These are phyloP conservation scores for Auanema sp. DNA, from an alignment of 2,888 invertebrate species.

Conservation along the genomic window DNA sequence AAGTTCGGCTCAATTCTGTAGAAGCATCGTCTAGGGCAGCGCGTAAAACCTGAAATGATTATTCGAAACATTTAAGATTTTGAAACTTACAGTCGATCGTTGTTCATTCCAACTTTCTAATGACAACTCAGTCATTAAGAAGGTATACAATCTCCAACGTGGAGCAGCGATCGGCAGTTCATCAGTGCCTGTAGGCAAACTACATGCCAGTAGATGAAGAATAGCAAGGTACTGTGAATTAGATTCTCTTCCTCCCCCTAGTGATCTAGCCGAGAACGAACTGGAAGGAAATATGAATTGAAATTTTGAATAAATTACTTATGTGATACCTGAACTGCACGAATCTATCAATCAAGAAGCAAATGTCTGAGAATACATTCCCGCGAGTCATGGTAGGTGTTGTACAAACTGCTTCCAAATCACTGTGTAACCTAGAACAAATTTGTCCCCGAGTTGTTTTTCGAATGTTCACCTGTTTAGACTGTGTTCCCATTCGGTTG, in stretches of 20 bases:
- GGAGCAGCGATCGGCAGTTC: constrained; percentile 21
- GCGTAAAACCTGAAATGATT: constrained; percentile 22
- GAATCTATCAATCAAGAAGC: constrained; percentile 36
- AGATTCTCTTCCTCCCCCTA: constrained; percentile 72
- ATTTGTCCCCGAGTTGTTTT: neutral
- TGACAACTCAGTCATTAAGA: constrained; percentile 39
- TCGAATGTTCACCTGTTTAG: neutral
- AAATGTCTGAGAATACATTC: constrained; percentile 38
- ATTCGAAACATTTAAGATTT: constrained; percentile 5
- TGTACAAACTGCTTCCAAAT: constrained; percentile 26
- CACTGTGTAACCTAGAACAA: constrained; percentile 23
- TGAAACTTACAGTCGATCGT: constrained; percentile 23
- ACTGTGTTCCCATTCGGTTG: neutral
- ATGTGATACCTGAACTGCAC: constrained; percentile 25
- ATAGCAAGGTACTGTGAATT: constrained; percentile 83
- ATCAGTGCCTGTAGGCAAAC: constrained; percentile 24
- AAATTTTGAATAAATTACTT: too few species aligned
- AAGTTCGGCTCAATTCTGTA: constrained; percentile 10
- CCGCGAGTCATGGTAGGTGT: constrained; percentile 68
- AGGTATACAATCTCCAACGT: constrained; percentile 21
- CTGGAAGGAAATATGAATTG: constrained; percentile 72
- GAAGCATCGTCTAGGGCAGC: constrained; percentile 26
- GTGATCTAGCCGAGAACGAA: constrained; percentile 95
- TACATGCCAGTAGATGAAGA: constrained; percentile 38
- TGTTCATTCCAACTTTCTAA: constrained; percentile 36